Base-by-base conservation (phyloP, 1,140 invertebrate genomes). In the Euura saliciscinereae region DNA sequence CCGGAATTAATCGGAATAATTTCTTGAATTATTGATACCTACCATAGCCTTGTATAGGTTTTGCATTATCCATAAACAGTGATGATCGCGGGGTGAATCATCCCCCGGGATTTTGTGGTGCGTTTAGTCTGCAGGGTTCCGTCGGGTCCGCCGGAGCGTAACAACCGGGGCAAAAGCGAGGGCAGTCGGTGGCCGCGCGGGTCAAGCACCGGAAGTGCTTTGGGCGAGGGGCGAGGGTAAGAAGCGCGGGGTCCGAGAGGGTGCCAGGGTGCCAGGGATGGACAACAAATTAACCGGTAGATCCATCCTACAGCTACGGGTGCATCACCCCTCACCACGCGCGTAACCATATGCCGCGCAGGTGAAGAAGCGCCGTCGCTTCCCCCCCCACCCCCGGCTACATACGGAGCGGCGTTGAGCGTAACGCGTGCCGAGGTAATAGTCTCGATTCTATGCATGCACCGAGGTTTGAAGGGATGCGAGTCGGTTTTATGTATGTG, bases 221-320 rank as follows among this genome's bases (percentile, higher is more conserved):
- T 8, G 51, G 51, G 8, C 8, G 8, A 59, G n/a, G 51, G 51
- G 8, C 8, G 51, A n/a, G 51, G 51, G 51, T 59, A 11, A n/a
- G 51, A 59, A n/a, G 28, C n/a, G n/a, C 28, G 28, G 28, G 28
- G 28, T 28, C 28, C 28, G 28, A 28, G 51, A 59, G 51, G 51
- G 51, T n/a, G 13, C 51, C 51, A 4, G 51, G 51, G 51, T 59
- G 51, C 51, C 51, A n/a, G 51, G 51, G 51, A 59, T 59, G 51
- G 51, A 59, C 51, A 59, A 59, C 51, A 59, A 59, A 59, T 59
- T 59, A 59, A 59, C 51, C 51, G 51, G 51, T 59, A 59, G 51
- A 59, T 59, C 51, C 51, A 59, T 59, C 51, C 51, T 59, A 59
- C 28, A 28, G 28, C 28, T 28, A 28, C 51, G 51, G 51, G 51